phyloP scores from a whole-genome alignment of 1,140 invertebrate genomes.

The Anoplophora glabripennis region DNA sequence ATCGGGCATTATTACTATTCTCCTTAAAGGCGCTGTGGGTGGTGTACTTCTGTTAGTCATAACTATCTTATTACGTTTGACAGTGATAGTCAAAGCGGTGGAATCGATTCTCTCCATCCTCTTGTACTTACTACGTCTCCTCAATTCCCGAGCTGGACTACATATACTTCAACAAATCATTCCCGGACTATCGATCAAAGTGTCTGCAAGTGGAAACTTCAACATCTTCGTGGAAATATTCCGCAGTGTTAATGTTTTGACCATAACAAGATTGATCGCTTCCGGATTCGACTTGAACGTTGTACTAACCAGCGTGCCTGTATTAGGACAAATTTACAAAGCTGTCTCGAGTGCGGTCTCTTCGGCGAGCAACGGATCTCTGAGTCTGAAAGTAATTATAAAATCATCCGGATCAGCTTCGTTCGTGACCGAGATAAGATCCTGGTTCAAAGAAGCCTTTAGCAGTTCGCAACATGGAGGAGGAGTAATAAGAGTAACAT shows the following conservation, averaged over 20 bases:
- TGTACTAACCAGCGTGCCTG: neutral
- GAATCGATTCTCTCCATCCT: constrained; percentile 8
- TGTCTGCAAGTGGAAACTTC: neutral
- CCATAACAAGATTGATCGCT: neutral
- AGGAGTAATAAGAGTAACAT: too few relatives aligned
- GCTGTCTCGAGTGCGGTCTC: neutral
- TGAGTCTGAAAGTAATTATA: neutral
- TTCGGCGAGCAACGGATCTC: neutral
- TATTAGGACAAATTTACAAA: neutral
- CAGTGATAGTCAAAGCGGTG: neutral
- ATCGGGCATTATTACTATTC: neutral
- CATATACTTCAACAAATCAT: neutral
- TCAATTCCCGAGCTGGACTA: neutral
- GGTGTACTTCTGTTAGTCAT: neutral
- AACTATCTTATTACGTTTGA: neutral
- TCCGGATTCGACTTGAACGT: neutral
- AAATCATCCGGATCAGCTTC: neutral
- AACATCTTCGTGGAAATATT: neutral
- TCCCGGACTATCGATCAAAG: neutral
- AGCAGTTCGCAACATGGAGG: neutral
- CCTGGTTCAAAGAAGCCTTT: neutral
- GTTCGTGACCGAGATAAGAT: neutral
- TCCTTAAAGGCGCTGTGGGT: neutral
- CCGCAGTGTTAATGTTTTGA: neutral
- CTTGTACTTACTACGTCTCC: neutral